Evolutionary conservation across 1,140 invertebrate species (phyloP), one percentile per base, ranked within the genome.

Genomic region (Saccostrea cuccullata): DNA sequence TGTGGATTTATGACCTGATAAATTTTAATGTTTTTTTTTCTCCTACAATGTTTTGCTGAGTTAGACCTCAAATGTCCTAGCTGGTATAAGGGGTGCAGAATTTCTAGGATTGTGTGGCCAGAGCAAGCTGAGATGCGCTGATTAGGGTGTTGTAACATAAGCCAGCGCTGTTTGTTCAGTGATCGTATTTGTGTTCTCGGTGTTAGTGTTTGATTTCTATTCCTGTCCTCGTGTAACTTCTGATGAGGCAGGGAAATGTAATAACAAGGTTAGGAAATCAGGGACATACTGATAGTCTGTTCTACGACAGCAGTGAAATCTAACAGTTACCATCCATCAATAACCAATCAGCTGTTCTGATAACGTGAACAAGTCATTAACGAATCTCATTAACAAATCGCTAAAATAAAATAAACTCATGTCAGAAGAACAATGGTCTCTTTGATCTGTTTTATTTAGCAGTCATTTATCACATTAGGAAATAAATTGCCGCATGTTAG

Each of bases 211-310:
- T 77, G 70, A 30, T 36, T 13, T 23, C 15, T 30, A 26, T 77
- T 64, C 2, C 30, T 77, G 70, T 77, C 47, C 47, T 47, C 9
- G 8, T 30, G 13, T 73, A 23, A 13, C 23, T 73, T 73, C 67
- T 73, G 70, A 77, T 77, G 70, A 77, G 26, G 70, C 70, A 77
- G 70, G 70, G 70, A 77, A 77, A 77, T 77, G 70, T 77, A 3
- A 26, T 36, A 77, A 77, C 82, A 84, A n/a, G 9, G 55, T 23
- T n/a, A 55, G 40, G 82, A 84, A 84, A 40, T 40, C 15, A 23
- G 17, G 1, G 40, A 84, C 82, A 84, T 40, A 82, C 47, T 47
- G 47, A 3, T 47, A 15, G 17, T 26, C 20, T 84, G 9, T 55
- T 55, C 82, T 84, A 6, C n/a, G 40, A 12, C 73, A 26, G 11